These are phyloP conservation scores for Polymixis flavicincta DNA, from an alignment of 2,888 invertebrate genomes.

Conservation along the genomic window DNA sequence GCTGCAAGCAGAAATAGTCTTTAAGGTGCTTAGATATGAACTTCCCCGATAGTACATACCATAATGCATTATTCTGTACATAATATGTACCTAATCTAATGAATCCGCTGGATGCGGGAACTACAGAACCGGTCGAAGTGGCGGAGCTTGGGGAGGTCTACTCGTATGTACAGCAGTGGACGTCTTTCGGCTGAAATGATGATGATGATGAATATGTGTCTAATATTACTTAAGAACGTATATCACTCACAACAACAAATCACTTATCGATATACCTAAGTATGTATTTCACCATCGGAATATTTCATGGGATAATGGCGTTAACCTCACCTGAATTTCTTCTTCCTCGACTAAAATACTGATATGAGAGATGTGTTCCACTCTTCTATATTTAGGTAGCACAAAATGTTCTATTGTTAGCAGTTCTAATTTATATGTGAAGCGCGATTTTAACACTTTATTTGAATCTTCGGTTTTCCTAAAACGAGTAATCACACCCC, in stretches of 20 bases:
- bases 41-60: too few species aligned
- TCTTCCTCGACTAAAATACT: slow-evolving; percentile 73
- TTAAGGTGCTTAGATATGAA: too few species aligned
- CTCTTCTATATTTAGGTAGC: slow-evolving; percentile 42
- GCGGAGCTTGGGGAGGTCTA: too few species aligned
- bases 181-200: too few species aligned
- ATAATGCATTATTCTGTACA: background rate
- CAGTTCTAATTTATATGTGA: slow-evolving; percentile 75
- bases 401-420: slow-evolving; percentile 68
- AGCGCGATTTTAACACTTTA: slow-evolving; percentile 60
- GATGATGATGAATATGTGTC: too few species aligned
- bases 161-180: too few species aligned
- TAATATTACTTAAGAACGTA: background rate
- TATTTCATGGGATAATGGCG: background rate
- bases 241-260: background rate
- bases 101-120: too few species aligned
- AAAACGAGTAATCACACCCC: slow-evolving; percentile 59
- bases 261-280: background rate
- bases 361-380: slow-evolving; percentile 73
- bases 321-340: slow-evolving; percentile 71
- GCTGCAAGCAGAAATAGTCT: too few species aligned
- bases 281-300: background rate
- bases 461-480: slow-evolving; percentile 33
- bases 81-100: too few species aligned
- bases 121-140: too few species aligned